Base-by-base conservation (phyloP, 2,888 invertebrate species). In the Athrips mouffetella region DNA sequence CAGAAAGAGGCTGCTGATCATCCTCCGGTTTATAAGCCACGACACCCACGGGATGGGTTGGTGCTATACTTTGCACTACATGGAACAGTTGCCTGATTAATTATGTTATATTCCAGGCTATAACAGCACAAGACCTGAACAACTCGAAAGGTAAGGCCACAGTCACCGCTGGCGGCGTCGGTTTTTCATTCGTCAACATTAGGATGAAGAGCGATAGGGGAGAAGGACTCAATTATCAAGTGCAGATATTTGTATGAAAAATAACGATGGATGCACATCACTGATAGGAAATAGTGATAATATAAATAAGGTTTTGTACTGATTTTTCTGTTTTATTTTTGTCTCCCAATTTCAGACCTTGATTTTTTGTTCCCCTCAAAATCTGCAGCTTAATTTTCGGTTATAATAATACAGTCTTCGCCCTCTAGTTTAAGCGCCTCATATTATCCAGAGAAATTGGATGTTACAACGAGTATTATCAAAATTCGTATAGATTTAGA, bases 131-230 rank as follows among this genome's bases (percentile, higher is more conserved):
- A 2, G 87, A 88, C 49, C 52, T 73, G 18, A 70, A 68, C 7
- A 62, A 69, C 31, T 62, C 77, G 0, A 61, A 66, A 3, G 76
- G 76, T 0, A 68, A 62, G 25, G 78, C 61, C 3, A 65, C 58
- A 0, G 51, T 88, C 8, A 84, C 84, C 0, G 67, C 85, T 0
- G 87, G 87, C 2, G 87, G 87, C 1, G 65, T 84, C 0, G 80
- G 79, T 0, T 67, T 62, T n/a, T 65, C 73, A 0, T 88, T 73
- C 51, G 73, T 65, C 10, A 87, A 85, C 46, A 53, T 87, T n/a
- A 69, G 62, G 37, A 48, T 88, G 3, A 81, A 73, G 64, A 74
- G 86, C 37, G 63, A 72, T 25, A 65, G 67, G 1, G 87, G 87
- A 0, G 70, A 73, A 0, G 72, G 67, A 0, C 68, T 88, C 0